phyloP scores from a whole-genome alignment of 1,140 invertebrate genomes.

The Wiebesia pumilae region DNA sequence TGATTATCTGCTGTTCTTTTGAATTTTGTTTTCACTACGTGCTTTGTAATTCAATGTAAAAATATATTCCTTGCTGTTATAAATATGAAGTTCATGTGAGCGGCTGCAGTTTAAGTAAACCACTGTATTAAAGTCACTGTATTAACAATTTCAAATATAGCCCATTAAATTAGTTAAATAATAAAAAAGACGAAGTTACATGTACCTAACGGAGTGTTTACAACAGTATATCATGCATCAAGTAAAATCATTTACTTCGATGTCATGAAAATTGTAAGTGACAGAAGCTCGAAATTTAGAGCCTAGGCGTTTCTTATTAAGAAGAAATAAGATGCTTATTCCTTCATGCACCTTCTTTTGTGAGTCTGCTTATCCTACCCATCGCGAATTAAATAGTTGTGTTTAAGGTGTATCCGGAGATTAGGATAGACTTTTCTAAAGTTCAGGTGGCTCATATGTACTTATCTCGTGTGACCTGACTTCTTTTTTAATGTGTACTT shows the following conservation, averaged over 20 bases:
- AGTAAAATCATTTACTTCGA: too few species aligned
- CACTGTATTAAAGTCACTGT: too few species aligned
- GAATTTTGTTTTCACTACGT: background rate
- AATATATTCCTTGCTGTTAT: background rate
- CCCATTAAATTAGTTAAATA: too few species aligned
- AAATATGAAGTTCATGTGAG: background rate
- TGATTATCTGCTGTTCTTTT: background rate
- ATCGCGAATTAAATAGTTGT: conserved; percentile 34
- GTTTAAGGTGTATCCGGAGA: background rate
- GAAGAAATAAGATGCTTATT: background rate
- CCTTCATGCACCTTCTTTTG: background rate
- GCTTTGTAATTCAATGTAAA: background rate
- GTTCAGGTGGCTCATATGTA: background rate
- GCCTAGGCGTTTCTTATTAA: conserved; percentile 18
- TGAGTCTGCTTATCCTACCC: background rate
- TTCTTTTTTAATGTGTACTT: conserved; percentile 16
- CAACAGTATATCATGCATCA: too few species aligned
- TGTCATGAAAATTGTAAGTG: too few species aligned
- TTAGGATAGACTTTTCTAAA: conserved; percentile 10
- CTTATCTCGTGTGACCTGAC: conserved; percentile 37
- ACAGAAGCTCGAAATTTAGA: conserved; percentile 12
- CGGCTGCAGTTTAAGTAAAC: too few species aligned
- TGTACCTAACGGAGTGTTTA: too few species aligned
- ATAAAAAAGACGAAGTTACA: too few species aligned
- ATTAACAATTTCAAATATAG: too few species aligned